Conservation (phyloP, 2,888 invertebrate species). For the Epinotia brunnichana region DNA sequence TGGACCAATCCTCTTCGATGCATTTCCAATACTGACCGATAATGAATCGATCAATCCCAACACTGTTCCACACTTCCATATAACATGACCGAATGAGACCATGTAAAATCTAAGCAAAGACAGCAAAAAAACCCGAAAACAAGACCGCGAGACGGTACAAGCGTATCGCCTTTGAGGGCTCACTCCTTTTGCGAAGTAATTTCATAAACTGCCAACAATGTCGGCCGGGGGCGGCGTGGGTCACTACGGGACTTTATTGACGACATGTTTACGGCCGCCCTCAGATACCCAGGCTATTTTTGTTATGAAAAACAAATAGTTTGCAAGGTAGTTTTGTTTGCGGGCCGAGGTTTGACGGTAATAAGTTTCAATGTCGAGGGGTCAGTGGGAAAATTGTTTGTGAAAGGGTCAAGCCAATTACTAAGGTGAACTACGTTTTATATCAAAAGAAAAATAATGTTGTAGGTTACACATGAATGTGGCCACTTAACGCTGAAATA, state of each 20-base stretch:
- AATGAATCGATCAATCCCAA: background rate
- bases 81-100: background rate
- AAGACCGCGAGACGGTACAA: conserved; percentile 46
- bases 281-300: conserved; percentile 53
- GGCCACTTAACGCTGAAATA: no score
- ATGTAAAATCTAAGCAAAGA: conserved; percentile 29
- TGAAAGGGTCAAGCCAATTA: background rate
- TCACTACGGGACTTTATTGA: conserved; percentile 66
- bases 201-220: conserved; percentile 69
- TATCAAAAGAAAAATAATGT: background rate
- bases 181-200: conserved; percentile 63
- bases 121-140: conserved; percentile 2
- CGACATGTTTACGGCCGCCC: conserved; percentile 66
- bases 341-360: conserved; percentile 33
- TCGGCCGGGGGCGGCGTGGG: conserved; percentile 57
- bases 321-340: conserved; percentile 44
- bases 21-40: background rate
- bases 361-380: conserved; percentile 36
- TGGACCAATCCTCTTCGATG: background rate
- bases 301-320: conserved; percentile 57
- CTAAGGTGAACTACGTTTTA: background rate
- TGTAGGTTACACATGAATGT: no score
- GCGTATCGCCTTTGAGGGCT: conserved; percentile 57
- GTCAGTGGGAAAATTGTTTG: conserved; percentile 25
- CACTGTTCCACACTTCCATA: background rate